Conservation (phyloP, 2,113 vertebrate genomes). For the Vireo altiloquus region DNA sequence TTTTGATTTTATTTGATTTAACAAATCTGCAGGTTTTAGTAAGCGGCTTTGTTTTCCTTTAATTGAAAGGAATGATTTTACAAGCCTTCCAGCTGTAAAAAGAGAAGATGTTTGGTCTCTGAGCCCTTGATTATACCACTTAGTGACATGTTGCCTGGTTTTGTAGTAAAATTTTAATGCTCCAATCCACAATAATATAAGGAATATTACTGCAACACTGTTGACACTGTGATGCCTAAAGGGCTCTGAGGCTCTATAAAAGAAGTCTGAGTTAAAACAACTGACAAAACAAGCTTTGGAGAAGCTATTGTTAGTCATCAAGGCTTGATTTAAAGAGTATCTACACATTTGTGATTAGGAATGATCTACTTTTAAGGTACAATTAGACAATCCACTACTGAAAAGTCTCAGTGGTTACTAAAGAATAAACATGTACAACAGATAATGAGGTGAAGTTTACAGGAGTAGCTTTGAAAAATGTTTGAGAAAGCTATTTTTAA, state of each 20-base stretch:
- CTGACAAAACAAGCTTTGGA: not conserved
- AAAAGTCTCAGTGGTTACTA: not conserved
- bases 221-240: not conserved
- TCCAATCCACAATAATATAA: not conserved
- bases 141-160: not conserved
- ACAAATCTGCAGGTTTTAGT: not conserved
- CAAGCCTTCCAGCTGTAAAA: not conserved
- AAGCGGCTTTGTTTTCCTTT: not conserved
- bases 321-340: not conserved
- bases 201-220: not conserved
- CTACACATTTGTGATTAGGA: not conserved
- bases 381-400: not conserved
- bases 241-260: not conserved
- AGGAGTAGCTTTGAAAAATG: not conserved
- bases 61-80: not conserved
- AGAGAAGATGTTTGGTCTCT: not conserved
- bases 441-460: not conserved
- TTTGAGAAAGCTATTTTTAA: not conserved
- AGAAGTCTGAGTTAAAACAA: not conserved
- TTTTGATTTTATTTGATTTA: not conserved
- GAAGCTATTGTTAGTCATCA: not conserved
- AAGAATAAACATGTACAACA: not conserved
- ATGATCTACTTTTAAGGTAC: not conserved
- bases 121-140: not conserved
- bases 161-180: not conserved